Evolutionary conservation across 2,113 vertebrate species (phyloP), one percentile per base, ranked within the genome.

Genomic region (Scalopus aquaticus): DNA sequence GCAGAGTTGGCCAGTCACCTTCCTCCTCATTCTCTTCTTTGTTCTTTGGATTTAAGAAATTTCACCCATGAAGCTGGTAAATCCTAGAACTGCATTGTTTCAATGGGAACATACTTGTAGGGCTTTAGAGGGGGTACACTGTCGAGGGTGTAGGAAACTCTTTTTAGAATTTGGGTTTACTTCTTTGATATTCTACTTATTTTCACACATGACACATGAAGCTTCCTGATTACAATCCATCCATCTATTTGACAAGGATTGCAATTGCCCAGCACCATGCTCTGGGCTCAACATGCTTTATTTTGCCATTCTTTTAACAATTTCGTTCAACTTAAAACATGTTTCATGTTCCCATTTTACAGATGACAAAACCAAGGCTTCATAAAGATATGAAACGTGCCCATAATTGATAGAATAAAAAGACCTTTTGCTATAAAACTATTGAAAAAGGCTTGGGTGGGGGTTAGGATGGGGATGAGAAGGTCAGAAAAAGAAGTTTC

Each of bases 321-420:
- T 60, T 90, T 89, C 35, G 58, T 37, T 17, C 17, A 17, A 2
- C 30, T 60, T 49, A 39, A 83, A 88, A 77, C 24, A 65, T 2
- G 7, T 44, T 54, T 44, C 58, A 37, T 37, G 56, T 39, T 90
- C 26, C 44, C 30, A 35, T n/a, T 79, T 91, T 49, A 80, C 37
- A 86, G 88, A 69, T n/a, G 56, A 96, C 88, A 54, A 81, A 64
- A 94, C 42, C 26, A 91, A 94, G 39, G 8, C 44, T 92, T 85
- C 67, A 30, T 67, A 64, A 87, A 28, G 24, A 24, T 28, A 28
- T 24, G 32, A 60, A 67, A 78, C 13, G 51, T 44, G 32, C 32
- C 42, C 69, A 30, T 13, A 42, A 58, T n/a, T 11, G 64, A 15
- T 37, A 3, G 7, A 10, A 12, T 15, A 65, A 44, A 26, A 54